These are phyloP conservation scores for Parotia lawesii DNA, from an alignment of 2,113 vertebrate species.

Conservation along the genomic window DNA sequence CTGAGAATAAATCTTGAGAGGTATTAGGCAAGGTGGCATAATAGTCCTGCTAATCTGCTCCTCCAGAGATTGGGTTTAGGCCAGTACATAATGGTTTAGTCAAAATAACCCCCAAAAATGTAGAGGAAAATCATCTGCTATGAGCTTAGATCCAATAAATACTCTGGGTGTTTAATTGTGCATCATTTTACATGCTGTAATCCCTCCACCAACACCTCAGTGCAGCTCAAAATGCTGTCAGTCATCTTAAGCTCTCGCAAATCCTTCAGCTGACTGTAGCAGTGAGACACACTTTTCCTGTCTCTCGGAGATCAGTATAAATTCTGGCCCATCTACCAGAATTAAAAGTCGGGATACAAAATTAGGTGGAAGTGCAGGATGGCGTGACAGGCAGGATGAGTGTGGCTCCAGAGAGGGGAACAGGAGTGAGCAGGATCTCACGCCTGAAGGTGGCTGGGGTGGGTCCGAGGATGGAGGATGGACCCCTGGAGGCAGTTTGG, in stretches of 20 bases:
- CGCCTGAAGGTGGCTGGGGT: fast-evolving
- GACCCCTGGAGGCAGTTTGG: background rate
- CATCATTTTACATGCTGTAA: background rate
- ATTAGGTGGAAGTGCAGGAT: fast-evolving
- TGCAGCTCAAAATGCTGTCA: background rate
- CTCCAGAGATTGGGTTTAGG: background rate
- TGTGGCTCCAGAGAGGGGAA: background rate
- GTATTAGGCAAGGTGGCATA: background rate
- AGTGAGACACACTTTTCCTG: background rate
- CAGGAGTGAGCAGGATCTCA: background rate
- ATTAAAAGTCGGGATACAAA: background rate
- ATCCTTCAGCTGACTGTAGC: background rate
- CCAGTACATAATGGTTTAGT: background rate
- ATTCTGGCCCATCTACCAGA: background rate
- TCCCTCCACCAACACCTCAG: background rate
- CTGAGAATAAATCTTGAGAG: background rate
- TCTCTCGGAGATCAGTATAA: background rate
- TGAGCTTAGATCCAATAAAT: background rate
- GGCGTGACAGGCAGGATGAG: background rate
- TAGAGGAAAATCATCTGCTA: background rate
- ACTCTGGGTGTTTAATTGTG: background rate
- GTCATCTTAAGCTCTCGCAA: background rate
- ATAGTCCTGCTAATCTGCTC: background rate
- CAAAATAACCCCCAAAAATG: background rate
- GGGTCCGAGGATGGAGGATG: background rate